phyloP scores from a whole-genome alignment of 2,888 invertebrate species.

The Heliconius ethilla region DNA sequence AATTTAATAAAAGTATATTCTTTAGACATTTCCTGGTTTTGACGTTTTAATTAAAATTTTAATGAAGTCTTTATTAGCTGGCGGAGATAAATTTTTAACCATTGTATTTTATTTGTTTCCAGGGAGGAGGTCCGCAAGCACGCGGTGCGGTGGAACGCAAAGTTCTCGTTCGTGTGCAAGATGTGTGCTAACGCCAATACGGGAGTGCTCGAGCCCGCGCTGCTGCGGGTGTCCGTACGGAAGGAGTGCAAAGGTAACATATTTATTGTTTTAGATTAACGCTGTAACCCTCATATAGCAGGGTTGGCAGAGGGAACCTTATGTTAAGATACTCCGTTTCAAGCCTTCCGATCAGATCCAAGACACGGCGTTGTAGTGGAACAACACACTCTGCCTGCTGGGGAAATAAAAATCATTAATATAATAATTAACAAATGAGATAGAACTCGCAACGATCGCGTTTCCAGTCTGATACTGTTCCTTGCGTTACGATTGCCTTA shows the following conservation, averaged over 20 bases:
- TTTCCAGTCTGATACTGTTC: no score
- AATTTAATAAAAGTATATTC: no score
- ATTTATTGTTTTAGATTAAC: background rate
- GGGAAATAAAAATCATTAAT: no score
- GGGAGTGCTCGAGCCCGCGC: slow-evolving; percentile 96
- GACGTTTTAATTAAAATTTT: background rate
- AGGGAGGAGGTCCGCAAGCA: slow-evolving; percentile 97
- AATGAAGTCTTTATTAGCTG: background rate
- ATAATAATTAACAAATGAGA: no score
- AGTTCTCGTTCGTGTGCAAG: slow-evolving; percentile 96
- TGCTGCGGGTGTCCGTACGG: slow-evolving; percentile 95
- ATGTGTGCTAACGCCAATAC: slow-evolving; percentile 98
- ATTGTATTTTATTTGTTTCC: slow-evolving; percentile 50
- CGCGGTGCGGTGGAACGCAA: slow-evolving; percentile 95
- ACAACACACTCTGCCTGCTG: no score
- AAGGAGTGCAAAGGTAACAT: slow-evolving; percentile 89
- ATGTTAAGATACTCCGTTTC: no score
- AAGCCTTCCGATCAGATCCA: no score
- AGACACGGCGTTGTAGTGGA: no score
- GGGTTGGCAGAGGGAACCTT: no score
- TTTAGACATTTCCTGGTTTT: background rate
- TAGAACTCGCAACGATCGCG: no score
- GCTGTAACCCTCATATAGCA: background rate
- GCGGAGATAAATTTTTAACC: background rate
- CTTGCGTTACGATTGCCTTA: background rate